Conservation (phyloP, 2,113 vertebrate genomes). For the Gobio gobio region DNA sequence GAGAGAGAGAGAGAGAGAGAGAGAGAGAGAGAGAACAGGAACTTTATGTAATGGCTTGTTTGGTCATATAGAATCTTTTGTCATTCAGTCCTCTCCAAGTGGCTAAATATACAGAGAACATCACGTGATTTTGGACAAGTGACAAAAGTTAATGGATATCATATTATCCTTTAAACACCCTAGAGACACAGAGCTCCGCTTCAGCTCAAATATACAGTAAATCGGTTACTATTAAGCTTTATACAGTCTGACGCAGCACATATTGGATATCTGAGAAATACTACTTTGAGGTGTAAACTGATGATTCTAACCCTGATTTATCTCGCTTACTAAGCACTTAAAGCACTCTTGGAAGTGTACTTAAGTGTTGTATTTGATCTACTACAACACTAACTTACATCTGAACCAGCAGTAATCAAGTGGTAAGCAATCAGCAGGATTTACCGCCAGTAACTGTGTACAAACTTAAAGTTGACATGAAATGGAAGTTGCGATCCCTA, state of each 20-base stretch:
- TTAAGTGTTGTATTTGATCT: conserved; percentile 30
- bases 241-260: conserved; percentile 48
- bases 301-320: conserved; percentile 48
- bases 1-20: conserved; percentile 37
- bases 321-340: conserved; percentile 46
- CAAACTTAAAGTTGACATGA: not conserved
- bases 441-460: not conserved
- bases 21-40: conserved; percentile 4
- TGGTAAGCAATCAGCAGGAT: conserved; percentile 14
- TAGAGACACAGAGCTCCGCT: conserved; percentile 25
- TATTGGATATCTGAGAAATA: conserved; percentile 53
- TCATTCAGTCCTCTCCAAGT: conserved; percentile 16
- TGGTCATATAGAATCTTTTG: not conserved
- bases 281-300: conserved; percentile 43
- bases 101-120: not conserved
- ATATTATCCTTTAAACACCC: conserved; percentile 11
- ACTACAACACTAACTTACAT: conserved; percentile 24
- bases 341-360: conserved; percentile 47
- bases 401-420: conserved; percentile 23
- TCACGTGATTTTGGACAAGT: not conserved
- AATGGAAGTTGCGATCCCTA: too few species aligned
- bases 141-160: conserved; percentile 43
- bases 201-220: conserved; percentile 49
- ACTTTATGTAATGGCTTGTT: not conserved
- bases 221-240: conserved; percentile 44